A percentile compares a stretch with the other conserved stretches of the same genome.
phyloP scores from a whole-genome alignment of 2,888 invertebrate species.

The Andrena fulva region DNA sequence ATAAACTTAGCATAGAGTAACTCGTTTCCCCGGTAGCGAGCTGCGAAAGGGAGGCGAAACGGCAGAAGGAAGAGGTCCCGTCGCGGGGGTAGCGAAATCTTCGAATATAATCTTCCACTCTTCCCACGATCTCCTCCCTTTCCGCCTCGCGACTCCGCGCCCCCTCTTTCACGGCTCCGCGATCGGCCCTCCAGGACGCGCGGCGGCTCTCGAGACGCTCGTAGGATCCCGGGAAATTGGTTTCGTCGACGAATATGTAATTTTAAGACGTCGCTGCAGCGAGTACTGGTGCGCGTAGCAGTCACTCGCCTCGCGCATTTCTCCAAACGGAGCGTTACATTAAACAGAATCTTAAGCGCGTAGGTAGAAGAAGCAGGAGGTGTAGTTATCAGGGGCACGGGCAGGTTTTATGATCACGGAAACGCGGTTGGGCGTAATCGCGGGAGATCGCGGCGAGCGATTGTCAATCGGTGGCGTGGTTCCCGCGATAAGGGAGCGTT shows the following conservation, averaged over 20 bases:
- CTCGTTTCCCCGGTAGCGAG: conserved; percentile 55
- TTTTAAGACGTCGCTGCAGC: neutral
- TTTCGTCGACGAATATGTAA: conserved; percentile 56
- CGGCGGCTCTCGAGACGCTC: conserved; percentile 72
- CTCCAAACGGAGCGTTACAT: neutral
- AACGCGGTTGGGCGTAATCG: conserved; percentile 30
- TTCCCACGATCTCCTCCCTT: conserved; percentile 47
- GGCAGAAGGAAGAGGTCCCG: conserved; percentile 52
- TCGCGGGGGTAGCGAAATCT: conserved; percentile 72
- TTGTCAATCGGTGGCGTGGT: conserved; percentile 36
- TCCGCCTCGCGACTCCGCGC: conserved; percentile 23
- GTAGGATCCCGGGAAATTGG: conserved; percentile 67
- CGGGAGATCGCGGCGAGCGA: conserved; percentile 16
- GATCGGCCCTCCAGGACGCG: conserved; percentile 80
- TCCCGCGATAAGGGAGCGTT: conserved; percentile 50
- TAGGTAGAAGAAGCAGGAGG: neutral
- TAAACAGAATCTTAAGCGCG: neutral
- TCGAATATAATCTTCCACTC: conserved; percentile 72
- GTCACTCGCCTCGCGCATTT: neutral
- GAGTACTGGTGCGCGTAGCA: neutral
- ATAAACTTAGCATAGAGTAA: conserved; percentile 81
- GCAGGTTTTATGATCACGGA: conserved; percentile 33
- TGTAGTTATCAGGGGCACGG: neutral
- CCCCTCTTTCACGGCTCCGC: conserved; percentile 55
- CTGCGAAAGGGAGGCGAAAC: conserved; percentile 55